Base-by-base conservation (phyloP, 2,113 vertebrate genomes). In the Galemys pyrenaicus region DNA sequence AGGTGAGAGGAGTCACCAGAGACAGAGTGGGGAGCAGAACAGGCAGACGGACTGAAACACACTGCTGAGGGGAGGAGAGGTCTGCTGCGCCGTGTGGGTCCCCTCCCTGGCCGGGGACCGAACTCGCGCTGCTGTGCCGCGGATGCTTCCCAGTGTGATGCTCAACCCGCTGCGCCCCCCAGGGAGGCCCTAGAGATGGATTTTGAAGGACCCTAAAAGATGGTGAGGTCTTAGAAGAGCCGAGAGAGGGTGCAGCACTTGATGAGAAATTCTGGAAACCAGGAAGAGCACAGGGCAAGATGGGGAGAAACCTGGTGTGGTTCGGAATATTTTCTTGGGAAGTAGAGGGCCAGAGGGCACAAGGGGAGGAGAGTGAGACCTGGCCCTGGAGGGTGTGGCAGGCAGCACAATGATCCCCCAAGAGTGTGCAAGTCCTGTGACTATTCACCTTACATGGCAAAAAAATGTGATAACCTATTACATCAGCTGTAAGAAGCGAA, bases 351-450 rank as follows among this genome's bases (percentile, higher is more conserved):
- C 56, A 44, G 24, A 60, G 10, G 56, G 10, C 2, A 75, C 0
- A 0, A 22, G 60, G 4, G 6, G 22, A 58, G 37, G 37, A 37
- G 26, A 22, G 8, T 7, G 41, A 32, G n/a, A 1, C 2, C 1
- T 1, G 0, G 8, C 16, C 41, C 39, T 74, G 9, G 65, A 49
- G 6, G 11, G 3, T 7, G 22, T 11, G 2, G 30, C 7, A 20
- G 44, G 20, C 20, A 32, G 24, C 7, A 28, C 1, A 5, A 28
- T 1, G 11, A 22, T 5, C 10, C 6, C 4, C 20, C 4, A 0
- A 44, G 13, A 16, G 10, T 12, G 6, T 46, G 26, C n/a, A 39
- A 6, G 30, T 37, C 35, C 35, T 46, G 11, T 13, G 24, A 70
- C 22, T 6, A 3, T 13, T 49, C 3, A 19, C 6, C n/a, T 62